Percentiles rank a stretch among this genome's conserved stretches.
These are phyloP conservation scores for Perccottus glenii DNA, from an alignment of 2,113 vertebrate genomes.

Conservation along the genomic window DNA sequence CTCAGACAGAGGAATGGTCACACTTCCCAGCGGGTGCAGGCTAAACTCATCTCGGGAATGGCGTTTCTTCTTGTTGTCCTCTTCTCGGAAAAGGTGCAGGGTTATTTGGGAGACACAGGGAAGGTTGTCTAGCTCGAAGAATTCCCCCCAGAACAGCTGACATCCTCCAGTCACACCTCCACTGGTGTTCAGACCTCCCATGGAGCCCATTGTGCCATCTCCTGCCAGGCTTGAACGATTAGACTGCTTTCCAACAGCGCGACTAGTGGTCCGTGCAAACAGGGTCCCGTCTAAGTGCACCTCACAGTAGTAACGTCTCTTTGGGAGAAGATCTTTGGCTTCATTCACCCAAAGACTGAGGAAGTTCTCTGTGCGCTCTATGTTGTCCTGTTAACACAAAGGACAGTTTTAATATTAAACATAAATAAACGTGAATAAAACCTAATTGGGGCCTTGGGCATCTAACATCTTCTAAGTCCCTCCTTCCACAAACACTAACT, in stretches of 20 bases:
- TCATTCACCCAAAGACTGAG: constrained; percentile 92
- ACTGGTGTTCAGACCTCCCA: constrained; percentile 46
- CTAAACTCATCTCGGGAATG: constrained; percentile 71
- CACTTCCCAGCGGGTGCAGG: constrained; percentile 77
- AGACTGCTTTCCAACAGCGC: constrained; percentile 63
- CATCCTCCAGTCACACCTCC: constrained; percentile 64
- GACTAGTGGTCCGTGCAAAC: constrained; percentile 86
- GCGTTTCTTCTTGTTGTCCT: constrained; percentile 82
- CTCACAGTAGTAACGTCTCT: constrained; percentile 85
- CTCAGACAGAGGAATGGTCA: constrained; percentile 79
- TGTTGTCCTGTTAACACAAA: constrained; percentile 82
- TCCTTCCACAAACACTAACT: no score
- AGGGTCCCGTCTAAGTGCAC: constrained; percentile 87
- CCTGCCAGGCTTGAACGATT: constrained; percentile 74
- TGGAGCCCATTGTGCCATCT: constrained; percentile 52
- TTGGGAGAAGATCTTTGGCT: constrained; percentile 84
- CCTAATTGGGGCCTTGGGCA: no score
- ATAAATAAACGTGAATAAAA: no score
- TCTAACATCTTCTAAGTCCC: no score
- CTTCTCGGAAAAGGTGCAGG: constrained; percentile 82
- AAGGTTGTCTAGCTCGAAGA: constrained; percentile 90
- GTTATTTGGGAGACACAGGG: constrained; percentile 83
- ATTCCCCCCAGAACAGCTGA: constrained; percentile 85
- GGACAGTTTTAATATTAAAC: background rate
- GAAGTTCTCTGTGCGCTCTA: constrained; percentile 85